These are phyloP conservation scores for Harpagus bidentatus DNA, from an alignment of 2,113 vertebrate species.

Conservation along the genomic window DNA sequence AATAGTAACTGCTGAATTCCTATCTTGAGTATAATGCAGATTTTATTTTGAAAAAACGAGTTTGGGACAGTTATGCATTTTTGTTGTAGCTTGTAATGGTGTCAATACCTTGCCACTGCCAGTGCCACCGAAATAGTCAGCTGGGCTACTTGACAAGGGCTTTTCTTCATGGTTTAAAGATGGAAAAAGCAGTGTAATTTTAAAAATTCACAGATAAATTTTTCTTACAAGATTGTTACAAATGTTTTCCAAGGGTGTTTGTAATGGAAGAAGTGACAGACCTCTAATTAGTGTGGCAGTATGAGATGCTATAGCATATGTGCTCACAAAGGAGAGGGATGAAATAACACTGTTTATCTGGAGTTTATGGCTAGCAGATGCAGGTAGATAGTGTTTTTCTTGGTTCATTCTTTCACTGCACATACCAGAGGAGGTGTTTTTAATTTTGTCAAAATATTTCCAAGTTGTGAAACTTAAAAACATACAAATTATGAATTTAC, in stretches of 20 bases:
- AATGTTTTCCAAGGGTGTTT: neutral
- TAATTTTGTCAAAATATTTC: slow-evolving; percentile 27
- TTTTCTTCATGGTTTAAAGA: neutral
- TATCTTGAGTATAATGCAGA: neutral
- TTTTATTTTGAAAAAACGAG: neutral
- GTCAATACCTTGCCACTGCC: neutral
- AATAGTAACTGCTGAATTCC: neutral
- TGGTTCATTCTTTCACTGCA: neutral
- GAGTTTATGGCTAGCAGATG: neutral
- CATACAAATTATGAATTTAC: neutral
- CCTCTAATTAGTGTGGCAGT: neutral
- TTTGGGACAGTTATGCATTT: neutral
- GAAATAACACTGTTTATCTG: neutral
- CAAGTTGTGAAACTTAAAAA: neutral
- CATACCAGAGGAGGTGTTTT: neutral
- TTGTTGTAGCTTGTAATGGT: neutral
- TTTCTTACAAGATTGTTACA: neutral
- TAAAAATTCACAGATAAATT: neutral
- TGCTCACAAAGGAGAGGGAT: neutral
- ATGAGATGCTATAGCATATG: neutral
- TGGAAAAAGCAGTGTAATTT: neutral
- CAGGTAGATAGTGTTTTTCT: neutral
- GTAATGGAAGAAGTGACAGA: neutral
- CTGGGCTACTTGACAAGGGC: neutral
- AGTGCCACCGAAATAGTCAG: neutral